Evolutionary conservation across 92 coral and sea anemone species (phyloP).

Genomic region (Palythoa caribaeorum): DNA sequence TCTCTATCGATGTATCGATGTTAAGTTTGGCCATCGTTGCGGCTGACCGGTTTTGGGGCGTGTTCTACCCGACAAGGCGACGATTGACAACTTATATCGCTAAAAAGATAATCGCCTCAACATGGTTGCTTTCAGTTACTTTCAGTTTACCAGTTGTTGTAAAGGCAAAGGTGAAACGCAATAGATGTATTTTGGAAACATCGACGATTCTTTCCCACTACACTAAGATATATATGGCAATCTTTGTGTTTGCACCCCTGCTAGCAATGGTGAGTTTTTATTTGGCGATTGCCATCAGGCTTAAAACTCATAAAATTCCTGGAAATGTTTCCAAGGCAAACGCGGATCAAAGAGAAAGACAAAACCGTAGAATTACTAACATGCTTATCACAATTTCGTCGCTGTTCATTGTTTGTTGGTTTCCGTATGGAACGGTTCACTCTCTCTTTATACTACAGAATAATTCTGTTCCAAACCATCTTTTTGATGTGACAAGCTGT

Average conservation of each 20-base stretch:
- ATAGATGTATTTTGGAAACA: background rate
- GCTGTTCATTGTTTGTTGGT: background rate
- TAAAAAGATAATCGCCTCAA: background rate
- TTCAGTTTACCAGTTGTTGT: background rate
- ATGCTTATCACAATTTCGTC: background rate
- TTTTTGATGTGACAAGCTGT: constrained; percentile 30
- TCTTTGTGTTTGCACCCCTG: background rate
- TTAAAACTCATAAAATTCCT: background rate
- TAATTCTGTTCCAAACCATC: background rate
- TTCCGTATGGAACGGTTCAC: constrained; percentile 6
- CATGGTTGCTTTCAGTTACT: background rate
- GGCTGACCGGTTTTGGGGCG: background rate
- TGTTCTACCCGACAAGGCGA: constrained; percentile 5
- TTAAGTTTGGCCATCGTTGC: constrained; percentile 11
- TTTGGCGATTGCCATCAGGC: background rate
- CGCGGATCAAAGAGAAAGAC: background rate
- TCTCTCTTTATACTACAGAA: constrained; percentile 1
- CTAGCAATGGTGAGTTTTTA: background rate
- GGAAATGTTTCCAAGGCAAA: constrained; percentile 3
- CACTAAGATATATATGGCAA: background rate
- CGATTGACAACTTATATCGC: background rate
- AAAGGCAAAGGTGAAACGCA: background rate
- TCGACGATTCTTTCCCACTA: background rate
- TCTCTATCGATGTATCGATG: constrained; percentile 16
- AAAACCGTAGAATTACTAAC: constrained; percentile 8